phyloP scores from a whole-genome alignment of 2,888 invertebrate genomes.

The Tetragnatha montana region DNA sequence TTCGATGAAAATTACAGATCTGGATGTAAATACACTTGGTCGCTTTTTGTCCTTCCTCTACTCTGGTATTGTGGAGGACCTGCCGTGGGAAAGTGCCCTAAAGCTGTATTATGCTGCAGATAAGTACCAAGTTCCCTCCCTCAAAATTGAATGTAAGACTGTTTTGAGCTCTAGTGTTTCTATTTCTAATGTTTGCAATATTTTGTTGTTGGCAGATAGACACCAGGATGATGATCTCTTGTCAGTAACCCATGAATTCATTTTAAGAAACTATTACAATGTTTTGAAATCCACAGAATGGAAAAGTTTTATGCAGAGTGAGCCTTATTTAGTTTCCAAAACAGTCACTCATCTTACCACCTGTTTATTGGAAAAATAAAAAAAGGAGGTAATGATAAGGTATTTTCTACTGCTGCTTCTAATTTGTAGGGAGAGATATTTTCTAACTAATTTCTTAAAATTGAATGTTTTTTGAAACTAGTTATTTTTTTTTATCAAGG shows the following conservation, averaged over 20 bases:
- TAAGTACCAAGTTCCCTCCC: not conserved
- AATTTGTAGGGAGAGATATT: no score
- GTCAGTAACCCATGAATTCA: not conserved
- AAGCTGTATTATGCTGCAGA: not conserved
- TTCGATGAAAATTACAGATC: no score
- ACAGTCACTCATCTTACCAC: not conserved
- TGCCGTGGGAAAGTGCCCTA: not conserved
- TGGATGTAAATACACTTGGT: no score
- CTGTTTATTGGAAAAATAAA: no score
- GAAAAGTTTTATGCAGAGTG: not conserved
- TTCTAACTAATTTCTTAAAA: no score
- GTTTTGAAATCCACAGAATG: not conserved
- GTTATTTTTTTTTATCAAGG: no score
- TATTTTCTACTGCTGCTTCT: no score
- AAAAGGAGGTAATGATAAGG: no score
- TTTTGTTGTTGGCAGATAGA: not conserved
- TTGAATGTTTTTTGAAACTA: no score
- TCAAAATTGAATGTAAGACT: not conserved
- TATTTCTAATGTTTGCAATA: not conserved
- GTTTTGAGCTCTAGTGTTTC: not conserved
- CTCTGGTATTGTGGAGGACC: not conserved
- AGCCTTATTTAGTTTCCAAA: conserved; percentile 2
- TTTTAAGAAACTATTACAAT: not conserved
- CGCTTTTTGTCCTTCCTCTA: not conserved
- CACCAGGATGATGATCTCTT: not conserved